phyloP scores from a whole-genome alignment of 92 coral and sea anemone genomes.

The Palythoa grandis region DNA sequence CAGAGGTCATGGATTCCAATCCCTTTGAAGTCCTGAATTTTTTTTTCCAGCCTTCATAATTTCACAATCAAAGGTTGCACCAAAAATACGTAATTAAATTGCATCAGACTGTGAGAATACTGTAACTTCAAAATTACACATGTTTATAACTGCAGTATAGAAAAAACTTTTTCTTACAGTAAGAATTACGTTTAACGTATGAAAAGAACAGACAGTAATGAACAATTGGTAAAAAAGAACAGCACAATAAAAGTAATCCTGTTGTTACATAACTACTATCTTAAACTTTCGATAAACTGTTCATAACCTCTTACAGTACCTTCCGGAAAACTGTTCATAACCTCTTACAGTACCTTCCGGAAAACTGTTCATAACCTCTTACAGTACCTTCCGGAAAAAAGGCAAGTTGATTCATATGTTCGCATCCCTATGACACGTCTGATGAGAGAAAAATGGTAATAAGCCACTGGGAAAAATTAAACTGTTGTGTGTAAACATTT shows the following conservation, averaged over 20 bases:
- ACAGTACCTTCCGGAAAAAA: conserved; percentile 94
- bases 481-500: not conserved
- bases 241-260: not conserved
- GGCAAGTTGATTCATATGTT: conserved; percentile 91
- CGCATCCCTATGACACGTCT: conserved; percentile 95
- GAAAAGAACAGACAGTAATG: too few relatives aligned
- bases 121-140: too few relatives aligned
- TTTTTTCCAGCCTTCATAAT: too few relatives aligned
- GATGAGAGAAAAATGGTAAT: not conserved
- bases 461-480: not conserved
- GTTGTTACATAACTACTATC: not conserved
- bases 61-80: too few relatives aligned
- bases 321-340: conserved; percentile 75
- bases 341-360: conserved; percentile 75
- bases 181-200: too few relatives aligned
- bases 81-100: too few relatives aligned
- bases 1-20: too few relatives aligned
- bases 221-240: not conserved
- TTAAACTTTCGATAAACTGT: not conserved
- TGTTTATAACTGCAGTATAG: too few relatives aligned
- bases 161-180: too few relatives aligned
- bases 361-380: conserved; percentile 43
- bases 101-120: too few relatives aligned
- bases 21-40: too few relatives aligned
- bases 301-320: conserved; percentile 47